phyloP scores from a whole-genome alignment of 1,140 invertebrate genomes.

The Pararge aegeria region DNA sequence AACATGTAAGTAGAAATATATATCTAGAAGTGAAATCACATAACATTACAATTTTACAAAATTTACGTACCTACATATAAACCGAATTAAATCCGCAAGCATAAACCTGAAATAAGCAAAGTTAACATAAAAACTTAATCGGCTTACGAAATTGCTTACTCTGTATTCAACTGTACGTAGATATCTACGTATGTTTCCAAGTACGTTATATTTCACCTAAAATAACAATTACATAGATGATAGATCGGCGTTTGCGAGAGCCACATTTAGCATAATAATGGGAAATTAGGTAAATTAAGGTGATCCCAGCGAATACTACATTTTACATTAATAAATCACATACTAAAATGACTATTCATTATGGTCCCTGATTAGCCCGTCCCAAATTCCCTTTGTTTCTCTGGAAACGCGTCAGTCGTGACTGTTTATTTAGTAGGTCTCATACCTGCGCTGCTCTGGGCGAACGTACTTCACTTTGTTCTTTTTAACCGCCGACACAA shows the following conservation, averaged over 20 bases:
- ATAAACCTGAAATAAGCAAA: too few relatives aligned
- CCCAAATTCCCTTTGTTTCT: not conserved
- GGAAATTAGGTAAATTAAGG: not conserved
- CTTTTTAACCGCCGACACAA: too few relatives aligned
- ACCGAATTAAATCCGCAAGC: too few relatives aligned
- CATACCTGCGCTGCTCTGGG: too few relatives aligned
- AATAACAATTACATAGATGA: constrained; percentile 5
- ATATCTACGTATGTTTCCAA: too few relatives aligned
- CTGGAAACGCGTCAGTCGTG: not conserved
- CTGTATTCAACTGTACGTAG: constrained; percentile 27
- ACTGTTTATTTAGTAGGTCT: not conserved
- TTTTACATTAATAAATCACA: not conserved
- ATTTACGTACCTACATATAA: too few relatives aligned
- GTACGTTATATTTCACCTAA: constrained; percentile 9
- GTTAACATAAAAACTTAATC: constrained; percentile 29
- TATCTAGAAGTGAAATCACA: too few relatives aligned
- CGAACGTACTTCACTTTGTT: too few relatives aligned
- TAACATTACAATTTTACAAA: too few relatives aligned
- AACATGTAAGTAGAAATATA: too few relatives aligned
- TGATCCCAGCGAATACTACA: not conserved
- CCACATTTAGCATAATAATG: constrained; percentile 12
- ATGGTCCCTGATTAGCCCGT: not conserved
- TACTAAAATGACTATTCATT: not conserved
- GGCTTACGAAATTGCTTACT: constrained; percentile 20
- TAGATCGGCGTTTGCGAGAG: not conserved